These are phyloP conservation scores for Lipophrys pholis DNA, from an alignment of 2,113 vertebrate genomes.

Conservation along the genomic window DNA sequence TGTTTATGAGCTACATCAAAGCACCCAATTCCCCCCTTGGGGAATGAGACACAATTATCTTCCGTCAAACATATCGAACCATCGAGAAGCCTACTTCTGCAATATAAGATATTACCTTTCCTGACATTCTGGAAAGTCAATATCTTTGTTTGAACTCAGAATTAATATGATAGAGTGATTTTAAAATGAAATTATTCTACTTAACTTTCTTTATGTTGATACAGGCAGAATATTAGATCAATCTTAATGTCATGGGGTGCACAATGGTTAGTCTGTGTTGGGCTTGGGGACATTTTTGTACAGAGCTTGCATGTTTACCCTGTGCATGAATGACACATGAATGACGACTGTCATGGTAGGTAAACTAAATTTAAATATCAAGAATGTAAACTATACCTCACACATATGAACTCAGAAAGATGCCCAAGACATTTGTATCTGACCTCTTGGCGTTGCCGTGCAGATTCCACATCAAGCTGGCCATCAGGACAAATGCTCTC, in stretches of 20 bases:
- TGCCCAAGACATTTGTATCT: conserved; percentile 11
- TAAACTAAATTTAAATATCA: background rate
- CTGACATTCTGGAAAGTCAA: conserved; percentile 13
- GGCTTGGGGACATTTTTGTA: too few relatives aligned
- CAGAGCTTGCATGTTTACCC: too few relatives aligned
- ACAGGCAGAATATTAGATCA: too few relatives aligned
- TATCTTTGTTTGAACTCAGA: conserved; percentile 19
- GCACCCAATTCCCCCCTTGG: background rate
- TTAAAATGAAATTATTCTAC: too few relatives aligned
- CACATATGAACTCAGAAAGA: background rate
- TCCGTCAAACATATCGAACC: conserved; percentile 21
- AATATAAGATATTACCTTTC: conserved; percentile 13
- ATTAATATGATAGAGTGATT: background rate
- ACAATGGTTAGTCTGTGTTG: too few relatives aligned
- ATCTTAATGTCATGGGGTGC: too few relatives aligned
- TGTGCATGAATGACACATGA: too few relatives aligned
- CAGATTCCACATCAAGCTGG: conserved; percentile 84
- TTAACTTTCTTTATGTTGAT: too few relatives aligned
- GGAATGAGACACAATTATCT: conserved; percentile 53
- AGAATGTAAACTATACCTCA: background rate
- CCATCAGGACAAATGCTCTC: conserved; percentile 81
- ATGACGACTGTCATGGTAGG: too few relatives aligned
- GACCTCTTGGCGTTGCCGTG: conserved; percentile 88
- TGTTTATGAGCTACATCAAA: conserved; percentile 37
- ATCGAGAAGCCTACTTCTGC: conserved; percentile 31